These are phyloP conservation scores for Eira barbara DNA, from an alignment of 2,113 vertebrate species.

Conservation along the genomic window DNA sequence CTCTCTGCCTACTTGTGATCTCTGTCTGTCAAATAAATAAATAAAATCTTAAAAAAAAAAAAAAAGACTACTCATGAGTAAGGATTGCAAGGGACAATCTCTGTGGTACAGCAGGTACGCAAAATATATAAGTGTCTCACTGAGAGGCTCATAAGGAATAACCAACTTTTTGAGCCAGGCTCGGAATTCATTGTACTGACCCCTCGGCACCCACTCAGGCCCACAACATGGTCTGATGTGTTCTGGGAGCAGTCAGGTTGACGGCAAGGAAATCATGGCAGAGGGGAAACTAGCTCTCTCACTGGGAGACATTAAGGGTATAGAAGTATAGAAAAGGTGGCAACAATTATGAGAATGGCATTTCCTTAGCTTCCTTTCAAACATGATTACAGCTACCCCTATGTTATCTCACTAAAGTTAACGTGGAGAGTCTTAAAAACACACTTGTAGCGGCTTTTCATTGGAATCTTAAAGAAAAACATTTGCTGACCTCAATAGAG, in stretches of 20 bases:
- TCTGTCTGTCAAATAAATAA: too few relatives aligned
- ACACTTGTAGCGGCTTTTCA: neutral
- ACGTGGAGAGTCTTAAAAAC: slow-evolving; percentile 39
- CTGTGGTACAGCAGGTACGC: neutral
- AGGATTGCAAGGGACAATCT: neutral
- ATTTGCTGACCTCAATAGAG: slow-evolving; percentile 41
- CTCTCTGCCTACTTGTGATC: too few relatives aligned
- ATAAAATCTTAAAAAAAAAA: too few relatives aligned
- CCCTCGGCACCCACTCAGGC: neutral
- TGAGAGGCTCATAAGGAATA: neutral
- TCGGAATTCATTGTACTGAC: neutral
- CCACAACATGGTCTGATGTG: neutral
- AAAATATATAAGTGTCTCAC: neutral
- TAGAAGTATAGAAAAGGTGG: neutral
- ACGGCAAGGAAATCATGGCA: neutral
- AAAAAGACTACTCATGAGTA: neutral
- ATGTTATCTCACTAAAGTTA: slow-evolving; percentile 11
- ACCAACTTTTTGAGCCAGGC: neutral
- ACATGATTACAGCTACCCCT: neutral
- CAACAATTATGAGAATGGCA: neutral
- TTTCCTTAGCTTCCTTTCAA: slow-evolving; percentile 47
- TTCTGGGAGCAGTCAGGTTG: neutral
- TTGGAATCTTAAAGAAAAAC: slow-evolving; percentile 60
- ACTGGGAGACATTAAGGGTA: neutral
- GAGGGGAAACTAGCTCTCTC: neutral